Evolutionary conservation across 2,113 vertebrate species (phyloP).

Genomic region (Psophia crepitans): DNA sequence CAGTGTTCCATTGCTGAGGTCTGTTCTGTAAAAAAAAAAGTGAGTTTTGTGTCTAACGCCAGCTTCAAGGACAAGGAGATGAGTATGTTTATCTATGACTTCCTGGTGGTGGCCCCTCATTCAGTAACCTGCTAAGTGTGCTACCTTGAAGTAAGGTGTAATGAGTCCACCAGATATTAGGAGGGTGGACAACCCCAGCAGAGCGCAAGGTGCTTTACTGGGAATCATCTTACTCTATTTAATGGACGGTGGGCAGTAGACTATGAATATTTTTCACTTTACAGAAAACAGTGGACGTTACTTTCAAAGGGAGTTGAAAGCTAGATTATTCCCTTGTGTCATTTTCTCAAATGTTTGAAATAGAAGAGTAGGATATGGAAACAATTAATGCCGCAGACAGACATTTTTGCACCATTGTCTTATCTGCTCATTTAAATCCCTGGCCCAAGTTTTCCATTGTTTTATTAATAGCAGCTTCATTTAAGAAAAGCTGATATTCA

Average conservation of each 20-base stretch:
- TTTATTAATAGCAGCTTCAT: neutral
- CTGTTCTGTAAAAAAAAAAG: neutral
- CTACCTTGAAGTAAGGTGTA: neutral
- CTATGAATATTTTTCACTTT: neutral
- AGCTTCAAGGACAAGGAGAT: neutral
- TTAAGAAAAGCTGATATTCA: neutral
- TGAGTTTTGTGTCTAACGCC: neutral
- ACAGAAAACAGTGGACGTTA: neutral
- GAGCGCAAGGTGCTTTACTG: neutral
- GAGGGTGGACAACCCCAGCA: neutral
- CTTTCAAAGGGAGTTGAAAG: neutral
- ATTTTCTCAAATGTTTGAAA: neutral
- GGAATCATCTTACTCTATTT: neutral
- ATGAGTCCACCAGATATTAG: fast-evolving
- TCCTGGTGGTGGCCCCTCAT: neutral
- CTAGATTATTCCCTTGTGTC: neutral
- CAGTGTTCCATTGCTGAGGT: fast-evolving
- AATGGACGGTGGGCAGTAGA: neutral
- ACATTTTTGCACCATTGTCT: neutral
- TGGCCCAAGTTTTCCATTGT: neutral
- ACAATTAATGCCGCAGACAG: neutral
- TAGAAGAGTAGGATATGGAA: neutral
- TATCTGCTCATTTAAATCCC: neutral
- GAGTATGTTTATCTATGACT: neutral
- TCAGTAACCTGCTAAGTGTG: neutral